Evolutionary conservation across 1,140 invertebrate genomes (phyloP), one percentile per base, ranked within the genome.

Genomic region (Papilio glaucus): DNA sequence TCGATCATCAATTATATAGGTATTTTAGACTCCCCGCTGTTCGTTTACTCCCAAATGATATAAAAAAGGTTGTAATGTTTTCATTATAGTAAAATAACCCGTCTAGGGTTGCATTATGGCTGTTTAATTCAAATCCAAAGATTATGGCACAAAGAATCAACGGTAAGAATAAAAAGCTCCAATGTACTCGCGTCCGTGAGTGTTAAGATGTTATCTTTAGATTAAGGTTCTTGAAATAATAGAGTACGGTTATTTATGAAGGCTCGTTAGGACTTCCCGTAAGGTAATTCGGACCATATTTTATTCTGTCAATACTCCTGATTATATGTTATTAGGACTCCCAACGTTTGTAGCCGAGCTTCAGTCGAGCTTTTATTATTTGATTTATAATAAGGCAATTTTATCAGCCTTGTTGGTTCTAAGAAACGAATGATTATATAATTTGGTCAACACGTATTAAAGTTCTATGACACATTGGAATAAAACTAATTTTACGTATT

Each of bases 151-250:
- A 65, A 39, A 62, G 10, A 62, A 7, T 29, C 9, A 13, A n/a
- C 29, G 9, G 62, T 38, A 18, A 65, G 62, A 65, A 65, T 38
- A 21, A 38, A 39, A 39, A 65, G 62, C 62, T 65, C 37, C 62
- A 39, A 65, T 65, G 39, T 18, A 65, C 15, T 63, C 33, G 61
- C 33, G 62, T 39, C 62, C 62, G 62, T 38, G 62, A 65, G 15
- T 65, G 62, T 39, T 65, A 65, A 65, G 62, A 65, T 65, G 15
- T 65, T 41, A 65, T 65, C 62, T 65, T 39, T 65, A 38, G 62
- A 65, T 65, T 65, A 65, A 65, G 62, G 37, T 9, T 21, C 62
- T 65, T 65, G 62, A 38, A 65, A 65, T 65, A 65, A 65, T 65
- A 65, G 62, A 65, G 62, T 29, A 37, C 33, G 37, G 62, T 65